A percentile compares a stretch with the other conserved stretches of the same genome.
phyloP scores from a whole-genome alignment of 1,140 invertebrate genomes.

The Ceratina australensis region DNA sequence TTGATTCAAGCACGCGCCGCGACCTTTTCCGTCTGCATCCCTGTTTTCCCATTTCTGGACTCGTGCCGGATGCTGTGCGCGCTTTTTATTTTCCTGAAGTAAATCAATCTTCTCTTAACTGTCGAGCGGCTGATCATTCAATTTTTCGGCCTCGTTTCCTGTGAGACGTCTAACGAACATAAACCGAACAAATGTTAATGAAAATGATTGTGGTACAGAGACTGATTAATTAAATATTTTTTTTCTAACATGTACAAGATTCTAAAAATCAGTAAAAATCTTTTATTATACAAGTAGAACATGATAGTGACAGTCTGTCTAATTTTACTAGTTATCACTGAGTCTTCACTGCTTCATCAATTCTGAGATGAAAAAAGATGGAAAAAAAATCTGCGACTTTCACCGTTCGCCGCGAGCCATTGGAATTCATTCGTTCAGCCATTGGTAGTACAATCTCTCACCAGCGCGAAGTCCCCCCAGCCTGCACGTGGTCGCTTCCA shows the following conservation, averaged over 20 bases:
- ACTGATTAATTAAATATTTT: too few relatives aligned
- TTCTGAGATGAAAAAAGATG: background rate
- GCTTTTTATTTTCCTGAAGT: background rate
- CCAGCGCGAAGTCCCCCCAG: background rate
- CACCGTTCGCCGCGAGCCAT: background rate
- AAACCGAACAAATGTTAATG: too few relatives aligned
- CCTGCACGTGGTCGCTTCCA: background rate
- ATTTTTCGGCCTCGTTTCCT: background rate
- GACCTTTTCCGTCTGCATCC: slow-evolving; percentile 10
- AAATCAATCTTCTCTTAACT: background rate
- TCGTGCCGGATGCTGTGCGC: background rate
- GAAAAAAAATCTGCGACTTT: background rate
- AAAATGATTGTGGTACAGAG: too few relatives aligned
- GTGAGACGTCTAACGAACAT: too few relatives aligned
- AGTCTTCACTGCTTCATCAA: background rate
- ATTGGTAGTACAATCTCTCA: background rate
- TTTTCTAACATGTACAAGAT: too few relatives aligned
- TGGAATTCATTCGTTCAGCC: background rate
- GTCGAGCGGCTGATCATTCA: background rate
- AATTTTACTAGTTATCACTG: too few relatives aligned
- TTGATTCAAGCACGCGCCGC: slow-evolving; percentile 41
- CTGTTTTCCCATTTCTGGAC: slow-evolving; percentile 32
- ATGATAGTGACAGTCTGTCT: too few relatives aligned
- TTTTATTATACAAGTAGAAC: too few relatives aligned
- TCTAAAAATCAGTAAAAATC: too few relatives aligned